Evolutionary conservation across 2,888 invertebrate genomes (phyloP).

Genomic region (Euspilapteryx auroguttella): DNA sequence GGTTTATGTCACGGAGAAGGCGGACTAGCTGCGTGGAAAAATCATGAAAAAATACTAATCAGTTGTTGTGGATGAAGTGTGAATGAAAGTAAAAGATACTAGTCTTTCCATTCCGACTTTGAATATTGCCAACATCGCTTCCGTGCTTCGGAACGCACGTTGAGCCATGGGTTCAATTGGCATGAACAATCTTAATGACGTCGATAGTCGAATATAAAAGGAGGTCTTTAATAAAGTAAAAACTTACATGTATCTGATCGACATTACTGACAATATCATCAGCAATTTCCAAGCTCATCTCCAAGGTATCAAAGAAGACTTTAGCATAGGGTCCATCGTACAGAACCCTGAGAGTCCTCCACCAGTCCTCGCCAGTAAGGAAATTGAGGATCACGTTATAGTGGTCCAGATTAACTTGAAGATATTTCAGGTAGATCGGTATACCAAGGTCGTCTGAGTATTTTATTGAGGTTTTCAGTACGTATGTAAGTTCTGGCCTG

Average conservation of each 20-base stretch:
- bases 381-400: conserved; percentile 30
- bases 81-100: too few relatives aligned
- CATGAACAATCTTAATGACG: too few relatives aligned
- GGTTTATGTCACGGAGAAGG: conserved; percentile 32
- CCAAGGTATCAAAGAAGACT: conserved; percentile 26
- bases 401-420: conserved; percentile 32
- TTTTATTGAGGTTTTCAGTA: conserved; percentile 22
- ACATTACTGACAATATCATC: conserved; percentile 34
- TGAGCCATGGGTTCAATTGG: too few relatives aligned
- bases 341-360: conserved; percentile 21
- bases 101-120: too few relatives aligned
- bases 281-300: conserved; percentile 29
- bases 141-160: too few relatives aligned
- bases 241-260: conserved; percentile 43
- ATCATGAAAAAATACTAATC: too few relatives aligned
- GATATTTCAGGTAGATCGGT: conserved; percentile 34
- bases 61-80: too few relatives aligned
- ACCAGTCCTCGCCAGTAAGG: conserved; percentile 41
- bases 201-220: too few relatives aligned
- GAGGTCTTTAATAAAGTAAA: too few relatives aligned
- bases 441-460: conserved; percentile 35
- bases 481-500: conserved; percentile 24
- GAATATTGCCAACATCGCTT: too few relatives aligned
- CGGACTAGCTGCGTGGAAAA: conserved; percentile 42
- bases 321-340: conserved; percentile 27